Evolutionary conservation across 2,113 vertebrate genomes (phyloP).

Genomic region (Caranx melampygus): DNA sequence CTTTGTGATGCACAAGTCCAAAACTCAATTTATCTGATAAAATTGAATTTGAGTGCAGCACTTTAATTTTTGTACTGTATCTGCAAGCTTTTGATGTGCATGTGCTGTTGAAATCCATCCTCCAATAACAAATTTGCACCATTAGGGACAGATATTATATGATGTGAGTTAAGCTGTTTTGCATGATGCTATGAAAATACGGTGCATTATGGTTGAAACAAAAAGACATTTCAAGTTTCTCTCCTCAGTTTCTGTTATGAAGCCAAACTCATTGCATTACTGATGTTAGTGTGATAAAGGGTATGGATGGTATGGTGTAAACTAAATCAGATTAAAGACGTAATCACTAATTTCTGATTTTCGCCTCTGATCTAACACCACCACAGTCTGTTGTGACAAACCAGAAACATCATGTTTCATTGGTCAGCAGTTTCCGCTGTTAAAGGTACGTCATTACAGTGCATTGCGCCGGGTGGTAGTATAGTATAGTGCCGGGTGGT

Average conservation of each 20-base stretch:
- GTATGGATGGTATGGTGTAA: background rate
- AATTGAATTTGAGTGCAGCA: constrained; percentile 43
- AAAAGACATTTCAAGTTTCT: constrained; percentile 6
- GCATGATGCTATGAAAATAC: constrained; percentile 1
- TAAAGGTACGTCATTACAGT: background rate
- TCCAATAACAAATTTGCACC: constrained; percentile 34
- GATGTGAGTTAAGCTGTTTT: constrained; percentile 2
- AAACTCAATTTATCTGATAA: constrained; percentile 51
- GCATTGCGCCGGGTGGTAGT: constrained; percentile 21
- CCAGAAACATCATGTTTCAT: constrained; percentile 3
- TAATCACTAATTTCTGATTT: constrained; percentile 9
- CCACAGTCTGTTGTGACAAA: constrained; percentile 10
- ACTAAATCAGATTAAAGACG: background rate
- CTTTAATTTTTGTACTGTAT: constrained; percentile 54
- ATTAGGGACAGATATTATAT: constrained; percentile 31
- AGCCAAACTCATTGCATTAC: background rate
- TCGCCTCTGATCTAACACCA: background rate
- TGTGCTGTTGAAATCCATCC: constrained; percentile 46
- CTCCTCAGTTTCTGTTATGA: background rate
- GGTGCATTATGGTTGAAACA: background rate
- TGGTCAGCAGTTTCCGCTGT: constrained; percentile 19
- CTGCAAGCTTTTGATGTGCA: constrained; percentile 56
- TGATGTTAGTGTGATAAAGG: background rate
- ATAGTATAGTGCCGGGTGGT: constrained; percentile 24
- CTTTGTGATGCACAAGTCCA: constrained; percentile 38